phyloP scores from a whole-genome alignment of 2,888 invertebrate species.

The Microctonus brassicae region DNA sequence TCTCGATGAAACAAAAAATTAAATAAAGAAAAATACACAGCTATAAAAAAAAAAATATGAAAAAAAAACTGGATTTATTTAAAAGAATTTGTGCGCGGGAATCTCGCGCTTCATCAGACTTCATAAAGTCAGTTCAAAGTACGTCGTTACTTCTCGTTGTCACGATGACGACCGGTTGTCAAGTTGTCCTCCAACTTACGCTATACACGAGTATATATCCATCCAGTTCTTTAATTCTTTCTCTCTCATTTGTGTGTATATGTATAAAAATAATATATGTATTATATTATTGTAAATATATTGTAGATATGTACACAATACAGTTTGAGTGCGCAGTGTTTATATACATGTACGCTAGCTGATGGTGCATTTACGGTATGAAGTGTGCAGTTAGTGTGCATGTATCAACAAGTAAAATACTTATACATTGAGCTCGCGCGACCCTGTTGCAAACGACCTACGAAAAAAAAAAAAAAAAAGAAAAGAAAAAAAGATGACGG shows the following conservation, averaged over 20 bases:
- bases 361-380: no score
- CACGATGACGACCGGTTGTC: conserved; percentile 1
- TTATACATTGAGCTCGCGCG: background rate
- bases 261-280: no score
- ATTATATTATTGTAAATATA: no score
- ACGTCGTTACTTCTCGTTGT: conserved; percentile 23
- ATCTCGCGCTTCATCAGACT: conserved; percentile 9
- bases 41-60: background rate
- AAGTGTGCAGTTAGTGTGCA: background rate
- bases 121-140: conserved; percentile 20
- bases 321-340: no score
- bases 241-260: no score
- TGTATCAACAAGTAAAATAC: background rate
- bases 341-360: no score
- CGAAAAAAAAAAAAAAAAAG: no score
- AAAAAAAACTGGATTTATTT: background rate
- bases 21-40: background rate
- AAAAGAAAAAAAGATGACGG: conserved; percentile 53
- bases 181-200: background rate
- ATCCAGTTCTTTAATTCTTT: no score
- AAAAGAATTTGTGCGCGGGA: background rate
- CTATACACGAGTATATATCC: background rate
- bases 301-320: no score
- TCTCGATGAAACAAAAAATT: background rate
- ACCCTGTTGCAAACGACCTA: conserved; percentile 43